A percentile compares a stretch with the other conserved stretches of the same genome.
phyloP scores from a whole-genome alignment of 1,140 invertebrate genomes.

The Eupeodes corollae region DNA sequence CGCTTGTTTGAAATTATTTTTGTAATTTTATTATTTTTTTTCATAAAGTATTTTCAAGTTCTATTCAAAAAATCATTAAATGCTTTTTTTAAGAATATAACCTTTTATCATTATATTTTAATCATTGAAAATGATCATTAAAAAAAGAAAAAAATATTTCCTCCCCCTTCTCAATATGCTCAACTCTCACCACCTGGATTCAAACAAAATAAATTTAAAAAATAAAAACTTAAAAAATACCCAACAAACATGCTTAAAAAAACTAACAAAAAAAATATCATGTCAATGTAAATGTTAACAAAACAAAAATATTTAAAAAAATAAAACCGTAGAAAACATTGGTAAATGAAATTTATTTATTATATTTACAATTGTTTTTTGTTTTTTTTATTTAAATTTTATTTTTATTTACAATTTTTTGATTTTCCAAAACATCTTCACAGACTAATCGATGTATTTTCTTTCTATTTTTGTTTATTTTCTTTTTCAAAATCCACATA shows the following conservation, averaged over 20 bases:
- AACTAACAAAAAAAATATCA: not conserved
- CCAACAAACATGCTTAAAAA: too few relatives aligned
- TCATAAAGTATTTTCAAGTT: not conserved
- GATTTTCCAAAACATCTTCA: not conserved
- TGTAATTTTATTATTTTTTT: not conserved
- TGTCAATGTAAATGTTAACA: conserved; percentile 1
- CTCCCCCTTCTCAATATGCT: too few relatives aligned
- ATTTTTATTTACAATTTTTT: conserved; percentile 2
- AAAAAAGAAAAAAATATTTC: too few relatives aligned
- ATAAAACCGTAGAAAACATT: conserved; percentile 13
- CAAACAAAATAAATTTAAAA: conserved; percentile 1
- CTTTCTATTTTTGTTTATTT: not conserved
- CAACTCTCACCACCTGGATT: not conserved
- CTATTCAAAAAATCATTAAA: too few relatives aligned
- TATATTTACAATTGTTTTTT: conserved; percentile 2
- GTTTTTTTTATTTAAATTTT: not conserved
- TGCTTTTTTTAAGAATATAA: too few relatives aligned
- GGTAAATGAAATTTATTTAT: conserved; percentile 9
- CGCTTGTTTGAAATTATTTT: not conserved
- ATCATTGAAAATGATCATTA: too few relatives aligned
- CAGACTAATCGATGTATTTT: not conserved
- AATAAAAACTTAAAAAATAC: not conserved
- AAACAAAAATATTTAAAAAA: conserved; percentile 7
- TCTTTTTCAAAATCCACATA: conserved; percentile 4
- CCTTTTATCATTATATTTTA: too few relatives aligned